These are phyloP conservation scores for Carettochelys insculpta DNA, from an alignment of 2,113 vertebrate species.

Conservation along the genomic window DNA sequence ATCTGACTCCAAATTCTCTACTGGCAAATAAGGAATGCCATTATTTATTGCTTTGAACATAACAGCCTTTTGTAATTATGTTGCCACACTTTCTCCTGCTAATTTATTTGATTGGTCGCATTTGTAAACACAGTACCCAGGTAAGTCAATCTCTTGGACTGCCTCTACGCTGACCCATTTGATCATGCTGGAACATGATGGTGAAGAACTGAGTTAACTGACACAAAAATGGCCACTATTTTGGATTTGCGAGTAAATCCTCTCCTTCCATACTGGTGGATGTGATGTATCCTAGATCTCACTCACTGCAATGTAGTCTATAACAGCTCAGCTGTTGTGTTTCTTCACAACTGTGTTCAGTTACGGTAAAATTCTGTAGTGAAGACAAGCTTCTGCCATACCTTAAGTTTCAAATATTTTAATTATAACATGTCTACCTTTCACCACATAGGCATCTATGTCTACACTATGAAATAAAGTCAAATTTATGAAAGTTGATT, in stretches of 20 bases:
- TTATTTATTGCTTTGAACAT: not conserved
- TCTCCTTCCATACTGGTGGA: not conserved
- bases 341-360: not conserved
- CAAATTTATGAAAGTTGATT: too few relatives aligned
- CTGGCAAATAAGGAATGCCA: not conserved
- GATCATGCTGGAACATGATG: not conserved
- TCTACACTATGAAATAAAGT: too few relatives aligned
- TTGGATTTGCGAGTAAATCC: not conserved
- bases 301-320: not conserved
- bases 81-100: not conserved
- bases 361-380: not conserved
- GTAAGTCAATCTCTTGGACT: not conserved
- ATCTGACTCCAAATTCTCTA: not conserved
- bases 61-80: not conserved
- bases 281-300: not conserved
- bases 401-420: conserved; percentile 5
- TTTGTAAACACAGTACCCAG: not conserved
- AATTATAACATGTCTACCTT: not conserved
- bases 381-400: not conserved
- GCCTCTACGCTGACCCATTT: not conserved
- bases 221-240: not conserved
- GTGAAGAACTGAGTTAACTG: not conserved
- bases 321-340: not conserved
- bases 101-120: not conserved
- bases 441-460: not conserved